These are phyloP conservation scores for Camelus dromedarius DNA, from an alignment of 2,113 vertebrate genomes.

Conservation along the genomic window DNA sequence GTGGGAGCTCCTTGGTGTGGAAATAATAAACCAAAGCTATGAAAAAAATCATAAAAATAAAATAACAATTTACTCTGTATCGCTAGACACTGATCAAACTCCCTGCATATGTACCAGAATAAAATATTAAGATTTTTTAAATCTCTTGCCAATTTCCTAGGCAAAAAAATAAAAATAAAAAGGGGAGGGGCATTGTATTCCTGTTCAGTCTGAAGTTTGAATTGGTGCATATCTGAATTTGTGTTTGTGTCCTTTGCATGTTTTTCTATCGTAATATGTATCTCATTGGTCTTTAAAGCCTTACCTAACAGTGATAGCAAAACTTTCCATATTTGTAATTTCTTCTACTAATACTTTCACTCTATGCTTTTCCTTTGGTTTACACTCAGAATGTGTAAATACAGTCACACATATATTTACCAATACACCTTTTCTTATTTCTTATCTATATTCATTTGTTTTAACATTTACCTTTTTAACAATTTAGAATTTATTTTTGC, in stretches of 20 bases:
- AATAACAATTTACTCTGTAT: not conserved
- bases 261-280: not conserved
- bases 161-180: not conserved
- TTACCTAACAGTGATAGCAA: not conserved
- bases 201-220: not conserved
- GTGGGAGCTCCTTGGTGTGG: not conserved
- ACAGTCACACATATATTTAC: not conserved
- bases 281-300: not conserved
- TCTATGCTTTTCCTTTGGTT: not conserved
- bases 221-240: not conserved
- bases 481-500: constrained; percentile 26
- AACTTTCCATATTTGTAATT: not conserved
- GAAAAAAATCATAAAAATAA: not conserved
- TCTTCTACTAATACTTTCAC: not conserved
- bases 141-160: not conserved
- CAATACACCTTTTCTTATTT: not conserved
- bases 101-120: not conserved
- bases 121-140: not conserved
- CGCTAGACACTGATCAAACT: not conserved
- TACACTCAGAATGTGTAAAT: not conserved
- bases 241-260: not conserved
- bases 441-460: not conserved
- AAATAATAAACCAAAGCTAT: not conserved
- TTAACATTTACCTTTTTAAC: not conserved
- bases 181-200: not conserved